Evolutionary conservation across 2,113 vertebrate genomes (phyloP).

Genomic region (Geococcyx californianus): DNA sequence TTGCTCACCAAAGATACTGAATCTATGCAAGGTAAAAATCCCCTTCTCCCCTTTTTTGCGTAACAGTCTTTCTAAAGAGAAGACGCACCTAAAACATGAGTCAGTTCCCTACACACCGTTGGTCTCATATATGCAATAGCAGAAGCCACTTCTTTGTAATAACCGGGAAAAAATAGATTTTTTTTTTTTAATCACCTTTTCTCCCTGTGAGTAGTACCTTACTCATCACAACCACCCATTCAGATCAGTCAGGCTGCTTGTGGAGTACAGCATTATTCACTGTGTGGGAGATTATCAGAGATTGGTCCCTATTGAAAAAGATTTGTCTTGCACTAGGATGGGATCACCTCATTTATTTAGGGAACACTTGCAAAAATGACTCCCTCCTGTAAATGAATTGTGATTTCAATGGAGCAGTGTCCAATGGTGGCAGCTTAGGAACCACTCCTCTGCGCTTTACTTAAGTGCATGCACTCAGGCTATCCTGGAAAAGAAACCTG

Average conservation of each 20-base stretch:
- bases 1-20: not conserved
- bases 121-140: not conserved
- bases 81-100: not conserved
- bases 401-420: not conserved
- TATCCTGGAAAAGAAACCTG: not conserved
- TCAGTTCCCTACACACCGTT: not conserved
- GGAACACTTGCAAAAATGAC: not conserved
- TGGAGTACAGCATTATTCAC: not conserved
- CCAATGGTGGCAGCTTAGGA: not conserved
- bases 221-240: not conserved
- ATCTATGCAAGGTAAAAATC: not conserved
- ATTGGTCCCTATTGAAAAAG: not conserved
- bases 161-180: not conserved
- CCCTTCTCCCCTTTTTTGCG: not conserved
- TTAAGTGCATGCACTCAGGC: not conserved
- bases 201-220: constrained; percentile 1
- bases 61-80: not conserved
- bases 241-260: not conserved
- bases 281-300: not conserved
- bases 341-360: not conserved
- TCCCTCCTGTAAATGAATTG: not conserved
- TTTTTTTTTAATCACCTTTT: not conserved
- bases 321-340: not conserved
- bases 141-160: not conserved
- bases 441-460: not conserved